Conservation (phyloP, 2,113 vertebrate species). For the Gymnocephalus cernua region DNA sequence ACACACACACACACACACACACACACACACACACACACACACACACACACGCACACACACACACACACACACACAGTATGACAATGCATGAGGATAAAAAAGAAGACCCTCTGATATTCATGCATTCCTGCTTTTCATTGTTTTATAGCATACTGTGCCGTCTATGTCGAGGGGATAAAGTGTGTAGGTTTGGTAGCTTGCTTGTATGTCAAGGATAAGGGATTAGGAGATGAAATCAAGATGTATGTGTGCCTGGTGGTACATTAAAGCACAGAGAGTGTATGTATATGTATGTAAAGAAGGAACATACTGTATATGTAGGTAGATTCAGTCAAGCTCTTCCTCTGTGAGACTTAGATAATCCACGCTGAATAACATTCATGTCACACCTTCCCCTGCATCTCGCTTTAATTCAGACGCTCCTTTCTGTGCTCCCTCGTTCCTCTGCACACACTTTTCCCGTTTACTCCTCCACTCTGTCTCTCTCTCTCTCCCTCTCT, state of each 20-base stretch:
- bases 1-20: too few relatives aligned
- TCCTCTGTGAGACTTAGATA: conserved; percentile 51
- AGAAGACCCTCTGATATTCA: conserved; percentile 30
- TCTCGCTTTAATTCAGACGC: conserved; percentile 48
- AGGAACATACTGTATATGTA: conserved; percentile 31
- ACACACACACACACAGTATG: neutral
- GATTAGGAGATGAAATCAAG: conserved; percentile 70
- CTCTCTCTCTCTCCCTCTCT: neutral
- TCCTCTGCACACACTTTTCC: conserved; percentile 35
- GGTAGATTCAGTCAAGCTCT: conserved; percentile 38
- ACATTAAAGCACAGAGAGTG: conserved; percentile 51
- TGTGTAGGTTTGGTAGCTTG: conserved; percentile 61
- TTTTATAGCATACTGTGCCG: conserved; percentile 35
- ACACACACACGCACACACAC: too few relatives aligned
- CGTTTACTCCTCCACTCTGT: conserved; percentile 29
- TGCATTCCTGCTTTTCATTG: conserved; percentile 56
- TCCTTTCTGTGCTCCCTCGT: conserved; percentile 43
- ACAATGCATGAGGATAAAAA: conserved; percentile 59
- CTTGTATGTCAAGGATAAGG: conserved; percentile 61
- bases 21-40: too few relatives aligned
- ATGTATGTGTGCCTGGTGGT: conserved; percentile 45
- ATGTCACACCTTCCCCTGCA: conserved; percentile 41
- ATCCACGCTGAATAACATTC: conserved; percentile 59
- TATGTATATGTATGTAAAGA: conserved; percentile 2
- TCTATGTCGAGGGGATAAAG: conserved; percentile 61